Percentiles rank a stretch among this genome's conserved stretches.
These are phyloP conservation scores for Helogale parvula DNA, from an alignment of 2,113 vertebrate genomes.

Conservation along the genomic window DNA sequence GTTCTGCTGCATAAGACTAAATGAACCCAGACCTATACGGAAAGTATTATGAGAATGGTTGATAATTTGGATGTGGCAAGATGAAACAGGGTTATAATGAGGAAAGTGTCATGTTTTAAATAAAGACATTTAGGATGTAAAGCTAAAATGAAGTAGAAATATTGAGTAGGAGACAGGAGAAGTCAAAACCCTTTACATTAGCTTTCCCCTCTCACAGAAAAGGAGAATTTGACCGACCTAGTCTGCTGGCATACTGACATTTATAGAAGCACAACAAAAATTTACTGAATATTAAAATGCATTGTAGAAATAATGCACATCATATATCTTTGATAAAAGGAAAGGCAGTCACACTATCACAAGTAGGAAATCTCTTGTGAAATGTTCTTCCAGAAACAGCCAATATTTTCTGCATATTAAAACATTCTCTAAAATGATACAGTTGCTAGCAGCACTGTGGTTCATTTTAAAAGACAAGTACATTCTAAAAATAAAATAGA, in stretches of 20 bases:
- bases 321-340: background rate
- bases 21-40: background rate
- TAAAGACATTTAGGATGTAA: background rate
- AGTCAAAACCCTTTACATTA: background rate
- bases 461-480: slow-evolving; percentile 52
- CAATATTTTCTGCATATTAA: background rate
- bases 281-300: background rate
- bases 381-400: slow-evolving; percentile 7
- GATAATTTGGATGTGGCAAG: background rate
- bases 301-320: background rate
- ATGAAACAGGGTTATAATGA: background rate
- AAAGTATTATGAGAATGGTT: background rate
- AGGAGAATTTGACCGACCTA: background rate
- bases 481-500: slow-evolving; percentile 52
- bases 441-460: background rate
- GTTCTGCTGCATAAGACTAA: slow-evolving; percentile 33
- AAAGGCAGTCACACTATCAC: background rate
- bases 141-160: background rate
- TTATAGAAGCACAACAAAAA: slow-evolving; percentile 30
- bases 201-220: background rate
- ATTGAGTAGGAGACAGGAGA: background rate
- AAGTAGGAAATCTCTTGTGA: slow-evolving; percentile 31
- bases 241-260: background rate
- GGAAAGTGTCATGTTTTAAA: background rate
- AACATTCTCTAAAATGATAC: slow-evolving; percentile 28